Evolutionary conservation across 2,113 vertebrate species (phyloP), one percentile per base, ranked within the genome.

Genomic region (Forbesichthys agassizii): DNA sequence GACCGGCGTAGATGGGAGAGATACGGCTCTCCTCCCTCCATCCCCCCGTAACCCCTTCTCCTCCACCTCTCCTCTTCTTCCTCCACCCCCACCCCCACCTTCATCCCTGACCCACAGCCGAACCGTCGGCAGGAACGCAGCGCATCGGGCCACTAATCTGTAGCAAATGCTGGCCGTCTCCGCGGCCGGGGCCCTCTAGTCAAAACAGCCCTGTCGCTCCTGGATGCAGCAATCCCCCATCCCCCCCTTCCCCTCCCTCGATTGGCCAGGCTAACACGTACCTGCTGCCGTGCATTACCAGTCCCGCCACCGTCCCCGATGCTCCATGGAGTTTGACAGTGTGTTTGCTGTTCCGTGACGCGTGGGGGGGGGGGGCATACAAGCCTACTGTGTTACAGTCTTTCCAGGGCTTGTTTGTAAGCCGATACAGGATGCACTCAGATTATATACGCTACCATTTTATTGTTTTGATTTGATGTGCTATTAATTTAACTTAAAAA

Each of bases 151-250:
- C 11, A 54, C 85, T 93, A 93, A 93, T 93, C 90, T 89, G 83
- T 90, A 88, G 86, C 92, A 92, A 93, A 93, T 93, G 91, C 86
- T 79, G 75, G 71, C 75, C 89, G 91, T 88, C 91, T 91, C 91
- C 90, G 81, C 78, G 78, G 81, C 78, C 61, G 60, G 86, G 80
- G 20, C 85, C 81, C 88, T 89, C 42, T 88, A 91, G 92, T 93
- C 92, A 93, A 91, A 93, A 92, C 90, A 92, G 88, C 68, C 58
- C 52, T 57, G 61, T 77, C 72, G 84, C 79, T 88, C 85, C 89
- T 46, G 77, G 88, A 88, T 69, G 71, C 84, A 76, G 60, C 68
- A 75, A n/a, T n/a, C n/a, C n/a, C n/a, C n/a, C n/a, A n/a, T 64
- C 58, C 33, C 58, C 3, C 58, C 33, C 58, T 0, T 81, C 79